phyloP scores from a whole-genome alignment of 2,797 vertebrate genomes.

The Hippocampus kuda region DNA sequence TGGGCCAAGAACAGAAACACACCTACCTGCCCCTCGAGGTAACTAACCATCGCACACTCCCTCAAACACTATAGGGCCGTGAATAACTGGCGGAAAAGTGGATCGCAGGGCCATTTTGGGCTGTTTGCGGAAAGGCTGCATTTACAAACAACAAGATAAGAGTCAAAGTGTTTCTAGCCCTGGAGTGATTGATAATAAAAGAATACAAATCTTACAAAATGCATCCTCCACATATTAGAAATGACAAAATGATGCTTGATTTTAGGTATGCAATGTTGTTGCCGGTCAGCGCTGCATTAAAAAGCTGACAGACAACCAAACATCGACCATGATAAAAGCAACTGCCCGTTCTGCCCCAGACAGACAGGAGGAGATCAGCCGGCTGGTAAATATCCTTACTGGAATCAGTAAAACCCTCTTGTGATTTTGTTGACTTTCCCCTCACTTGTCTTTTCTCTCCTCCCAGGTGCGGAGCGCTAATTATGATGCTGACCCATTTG shows the following conservation, averaged over 20 bases:
- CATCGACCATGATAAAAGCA: constrained; percentile 98
- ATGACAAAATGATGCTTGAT: no score
- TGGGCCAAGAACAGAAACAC: constrained; percentile 99
- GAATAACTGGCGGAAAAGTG: no score
- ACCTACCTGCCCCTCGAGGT: constrained; percentile 99
- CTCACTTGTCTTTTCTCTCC: not conserved
- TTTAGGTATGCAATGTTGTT: constrained; percentile 95
- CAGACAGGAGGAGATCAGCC: constrained; percentile 95
- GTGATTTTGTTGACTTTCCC: not conserved
- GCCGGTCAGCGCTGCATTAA: constrained; percentile 97
- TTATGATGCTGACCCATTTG: constrained; percentile 94
- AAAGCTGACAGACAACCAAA: constrained; percentile 99
- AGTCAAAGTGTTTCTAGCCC: no score
- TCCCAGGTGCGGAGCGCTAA: constrained; percentile 94
- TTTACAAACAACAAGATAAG: no score
- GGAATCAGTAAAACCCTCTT: constrained; percentile 3
- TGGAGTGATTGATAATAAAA: no score
- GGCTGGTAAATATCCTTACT: constrained; percentile 74
- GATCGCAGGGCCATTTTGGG: no score
- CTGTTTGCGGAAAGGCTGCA: no score
- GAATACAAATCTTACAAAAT: not conserved
- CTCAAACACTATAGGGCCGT: not conserved
- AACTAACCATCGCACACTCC: constrained; percentile 38
- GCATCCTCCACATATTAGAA: no score
- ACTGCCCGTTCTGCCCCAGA: constrained; percentile 95